Evolutionary conservation across 2,797 vertebrate genomes (phyloP).

Genomic region (Dipus sagitta): DNA sequence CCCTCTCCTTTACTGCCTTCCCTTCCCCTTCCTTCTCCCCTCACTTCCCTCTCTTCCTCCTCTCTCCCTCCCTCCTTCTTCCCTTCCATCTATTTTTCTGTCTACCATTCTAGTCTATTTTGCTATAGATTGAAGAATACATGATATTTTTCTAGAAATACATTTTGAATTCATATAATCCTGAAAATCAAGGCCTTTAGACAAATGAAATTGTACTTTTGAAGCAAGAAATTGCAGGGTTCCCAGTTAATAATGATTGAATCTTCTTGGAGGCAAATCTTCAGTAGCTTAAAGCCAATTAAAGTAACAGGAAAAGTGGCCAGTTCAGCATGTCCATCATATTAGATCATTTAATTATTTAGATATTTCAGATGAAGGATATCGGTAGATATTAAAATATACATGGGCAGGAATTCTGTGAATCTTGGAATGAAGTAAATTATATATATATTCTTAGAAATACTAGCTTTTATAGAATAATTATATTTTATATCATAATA

Average conservation of each 20-base stretch:
- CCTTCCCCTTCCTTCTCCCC: background rate
- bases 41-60: background rate
- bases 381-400: constrained; percentile 10
- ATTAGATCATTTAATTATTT: constrained; percentile 6
- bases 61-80: background rate
- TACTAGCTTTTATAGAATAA: background rate
- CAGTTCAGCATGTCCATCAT: background rate
- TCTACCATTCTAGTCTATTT: too few species aligned
- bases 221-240: constrained; percentile 14
- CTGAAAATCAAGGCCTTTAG: background rate
- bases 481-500: too few species aligned
- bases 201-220: constrained; percentile 45
- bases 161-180: constrained; percentile 42
- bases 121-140: background rate
- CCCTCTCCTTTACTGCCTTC: too few species aligned
- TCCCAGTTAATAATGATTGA: background rate
- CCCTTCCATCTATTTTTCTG: background rate
- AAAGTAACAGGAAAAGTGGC: background rate
- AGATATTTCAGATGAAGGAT: constrained; percentile 21
- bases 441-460: background rate
- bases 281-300: constrained; percentile 43
- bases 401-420: background rate
- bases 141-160: constrained; percentile 35
- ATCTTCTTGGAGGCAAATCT: background rate
- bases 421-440: constrained; percentile 3